Evolutionary conservation across 2,797 vertebrate genomes (phyloP), one percentile per base, ranked within the genome.

Genomic region (Xyrichtys novacula): DNA sequence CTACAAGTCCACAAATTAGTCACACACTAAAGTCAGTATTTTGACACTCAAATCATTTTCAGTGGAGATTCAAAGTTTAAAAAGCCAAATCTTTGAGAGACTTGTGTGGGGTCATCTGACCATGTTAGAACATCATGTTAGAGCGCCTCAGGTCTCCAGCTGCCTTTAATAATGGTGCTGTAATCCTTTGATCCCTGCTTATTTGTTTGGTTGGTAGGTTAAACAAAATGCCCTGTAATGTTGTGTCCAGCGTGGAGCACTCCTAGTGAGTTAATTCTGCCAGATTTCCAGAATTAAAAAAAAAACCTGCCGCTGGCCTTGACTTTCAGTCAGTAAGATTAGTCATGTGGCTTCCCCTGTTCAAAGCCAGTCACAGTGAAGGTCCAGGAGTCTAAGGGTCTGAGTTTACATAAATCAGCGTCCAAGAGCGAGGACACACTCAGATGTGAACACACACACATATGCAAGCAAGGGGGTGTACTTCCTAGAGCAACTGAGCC

Each of bases 141-240:
- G 49, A 34, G 39, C 71, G 72, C 42, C 9, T 48, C 54, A 36
- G 34, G 61, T 67, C 77, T 71, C 80, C 81, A 85, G 83, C 74
- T 86, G 87, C 81, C 65, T 84, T 86, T 80, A 74, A 87, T 87
- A 77, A 76, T 57, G 65, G 44, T 5, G 25, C 58, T 65, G 28
- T 70, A 80, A 84, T 84, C 84, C 76, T 85, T 74, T 83, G 61
- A 86, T 87, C 82, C 72, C 42, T 68, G 67, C 62, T 84, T 80
- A 71, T 85, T 88, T 87, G 77, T 80, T 64, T 53, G 61, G 56
- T 79, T 55, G 76, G 73, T 76, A 72, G 80, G 85, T 88, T 85
- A 77, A 78, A 81, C 74, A 67, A 50, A 81, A 84, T 73, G 77
- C 31, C 61, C 61, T 76, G 61, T 57, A 70, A 73, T 73, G 57